A percentile compares a stretch with the other conserved stretches of the same genome.
phyloP scores from a whole-genome alignment of 2,888 invertebrate species.

The Lepas anatifera region DNA sequence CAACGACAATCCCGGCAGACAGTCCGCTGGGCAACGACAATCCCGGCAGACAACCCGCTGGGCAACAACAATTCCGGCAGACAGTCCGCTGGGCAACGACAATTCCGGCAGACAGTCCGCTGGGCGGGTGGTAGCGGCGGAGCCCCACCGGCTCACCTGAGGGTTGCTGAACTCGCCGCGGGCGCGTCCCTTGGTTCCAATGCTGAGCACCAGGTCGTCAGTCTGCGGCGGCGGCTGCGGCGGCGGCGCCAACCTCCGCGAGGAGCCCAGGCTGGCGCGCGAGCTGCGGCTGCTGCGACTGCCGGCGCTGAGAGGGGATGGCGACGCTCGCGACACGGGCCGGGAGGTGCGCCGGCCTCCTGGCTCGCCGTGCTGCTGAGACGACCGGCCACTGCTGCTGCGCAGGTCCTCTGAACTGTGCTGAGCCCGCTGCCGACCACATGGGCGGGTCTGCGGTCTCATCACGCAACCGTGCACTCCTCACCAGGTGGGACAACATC shows the following conservation, averaged over 20 bases:
- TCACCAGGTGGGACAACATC: too few relatives aligned
- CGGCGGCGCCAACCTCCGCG: slow-evolving; percentile 14
- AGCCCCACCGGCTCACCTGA: slow-evolving; percentile 30
- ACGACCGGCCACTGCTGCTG: background rate
- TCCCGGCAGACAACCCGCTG: too few relatives aligned
- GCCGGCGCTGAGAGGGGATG: background rate
- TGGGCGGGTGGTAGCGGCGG: too few relatives aligned
- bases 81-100: too few relatives aligned
- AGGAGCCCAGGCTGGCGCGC: slow-evolving; percentile 29
- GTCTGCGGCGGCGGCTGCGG: slow-evolving; percentile 14
- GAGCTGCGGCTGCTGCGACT: slow-evolving; percentile 2
- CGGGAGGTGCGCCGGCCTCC: background rate
- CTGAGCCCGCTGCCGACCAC: too few relatives aligned
- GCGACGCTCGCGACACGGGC: background rate
- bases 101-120: too few relatives aligned
- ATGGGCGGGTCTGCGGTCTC: too few relatives aligned
- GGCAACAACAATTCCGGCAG: too few relatives aligned
- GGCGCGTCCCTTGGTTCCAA: slow-evolving; percentile 39
- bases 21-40: too few relatives aligned
- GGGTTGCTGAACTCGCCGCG: slow-evolving; percentile 43
- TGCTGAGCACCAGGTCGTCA: slow-evolving; percentile 38
- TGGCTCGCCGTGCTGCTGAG: background rate
- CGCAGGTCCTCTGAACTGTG: too few relatives aligned
- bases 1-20: too few relatives aligned
- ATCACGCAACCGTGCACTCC: too few relatives aligned